These are phyloP conservation scores for Allacma fusca DNA, from an alignment of 2,888 invertebrate species.

Conservation along the genomic window DNA sequence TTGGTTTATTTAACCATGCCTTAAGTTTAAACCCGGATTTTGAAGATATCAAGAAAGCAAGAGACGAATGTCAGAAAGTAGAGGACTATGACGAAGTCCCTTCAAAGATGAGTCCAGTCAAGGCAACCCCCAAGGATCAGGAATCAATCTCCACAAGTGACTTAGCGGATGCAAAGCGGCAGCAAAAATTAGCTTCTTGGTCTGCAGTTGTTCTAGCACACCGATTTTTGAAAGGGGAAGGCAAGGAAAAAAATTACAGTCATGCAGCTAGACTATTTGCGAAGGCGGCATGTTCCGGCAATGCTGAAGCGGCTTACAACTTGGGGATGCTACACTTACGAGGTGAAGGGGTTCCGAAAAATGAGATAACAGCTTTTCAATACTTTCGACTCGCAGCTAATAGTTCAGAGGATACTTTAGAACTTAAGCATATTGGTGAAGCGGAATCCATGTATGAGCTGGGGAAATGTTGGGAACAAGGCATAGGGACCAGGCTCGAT, in stretches of 20 bases:
- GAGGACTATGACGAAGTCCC: not conserved
- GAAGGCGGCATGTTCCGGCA: conserved; percentile 44
- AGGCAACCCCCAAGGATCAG: too few species aligned
- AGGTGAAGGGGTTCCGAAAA: conserved; percentile 45
- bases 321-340: conserved; percentile 33
- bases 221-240: not conserved
- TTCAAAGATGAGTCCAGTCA: not conserved
- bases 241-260: not conserved
- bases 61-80: not conserved
- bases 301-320: conserved; percentile 52
- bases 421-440: not conserved
- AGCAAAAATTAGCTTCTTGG: not conserved
- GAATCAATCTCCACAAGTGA: not conserved
- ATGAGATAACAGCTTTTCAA: not conserved
- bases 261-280: conserved; percentile 45
- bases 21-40: not conserved
- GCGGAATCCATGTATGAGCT: not conserved
- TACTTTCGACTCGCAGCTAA: not conserved
- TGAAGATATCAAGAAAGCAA: not conserved
- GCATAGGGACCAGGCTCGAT: not conserved
- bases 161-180: not conserved
- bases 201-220: not conserved
- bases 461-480: conserved; percentile 13
- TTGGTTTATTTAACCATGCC: not conserved
- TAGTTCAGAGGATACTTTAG: not conserved